A percentile compares a stretch with the other conserved stretches of the same genome.
Evolutionary conservation across 2,113 vertebrate species (phyloP).

Genomic region (Mystacornis crossleyi): DNA sequence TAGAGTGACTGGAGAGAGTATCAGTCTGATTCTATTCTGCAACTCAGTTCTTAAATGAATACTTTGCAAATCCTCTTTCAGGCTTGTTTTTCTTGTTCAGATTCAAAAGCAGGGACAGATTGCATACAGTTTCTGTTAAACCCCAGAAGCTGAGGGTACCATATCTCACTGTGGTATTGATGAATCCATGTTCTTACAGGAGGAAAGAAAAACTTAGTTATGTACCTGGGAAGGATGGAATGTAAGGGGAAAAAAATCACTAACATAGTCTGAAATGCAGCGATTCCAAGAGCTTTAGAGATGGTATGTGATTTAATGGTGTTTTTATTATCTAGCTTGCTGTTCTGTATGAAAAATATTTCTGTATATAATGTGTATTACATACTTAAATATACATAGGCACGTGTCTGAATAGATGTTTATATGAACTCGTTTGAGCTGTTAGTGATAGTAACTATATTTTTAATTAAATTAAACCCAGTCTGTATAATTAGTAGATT

Average conservation of each 20-base stretch:
- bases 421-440: background rate
- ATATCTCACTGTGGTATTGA: background rate
- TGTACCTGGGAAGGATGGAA: background rate
- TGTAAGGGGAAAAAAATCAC: background rate
- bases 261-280: background rate
- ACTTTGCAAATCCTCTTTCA: background rate
- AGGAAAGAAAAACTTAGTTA: background rate
- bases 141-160: rapidly evolving
- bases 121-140: background rate
- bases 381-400: background rate
- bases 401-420: background rate
- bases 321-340: background rate
- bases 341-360: background rate
- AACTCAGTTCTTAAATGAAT: background rate
- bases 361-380: background rate
- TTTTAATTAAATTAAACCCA: background rate
- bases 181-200: background rate
- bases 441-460: background rate
- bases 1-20: background rate
- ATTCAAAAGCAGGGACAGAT: background rate
- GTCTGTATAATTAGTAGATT: background rate
- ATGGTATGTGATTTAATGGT: background rate
- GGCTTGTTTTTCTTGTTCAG: background rate
- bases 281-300: background rate
- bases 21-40: background rate